A percentile compares a stretch with the other conserved stretches of the same genome.
These are phyloP conservation scores for Slavum lentiscoides DNA, from an alignment of 2,888 invertebrate genomes.

Conservation along the genomic window DNA sequence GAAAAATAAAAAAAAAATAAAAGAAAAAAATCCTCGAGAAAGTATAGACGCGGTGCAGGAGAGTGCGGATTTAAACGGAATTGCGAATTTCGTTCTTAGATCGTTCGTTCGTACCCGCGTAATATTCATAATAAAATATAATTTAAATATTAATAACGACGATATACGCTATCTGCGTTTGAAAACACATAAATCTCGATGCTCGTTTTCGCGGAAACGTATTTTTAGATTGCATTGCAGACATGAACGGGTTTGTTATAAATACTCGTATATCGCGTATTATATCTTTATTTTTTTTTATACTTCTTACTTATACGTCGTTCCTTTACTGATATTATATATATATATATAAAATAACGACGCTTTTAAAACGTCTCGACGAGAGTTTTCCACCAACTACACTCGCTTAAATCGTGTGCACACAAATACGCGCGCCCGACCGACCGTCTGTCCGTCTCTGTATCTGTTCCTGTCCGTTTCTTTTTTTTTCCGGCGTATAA, in stretches of 20 bases:
- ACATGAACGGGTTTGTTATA: slow-evolving; percentile 8
- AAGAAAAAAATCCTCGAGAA: background rate
- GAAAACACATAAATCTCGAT: slow-evolving; percentile 4
- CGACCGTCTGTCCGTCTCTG: no score
- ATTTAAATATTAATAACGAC: no score
- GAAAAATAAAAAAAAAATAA: background rate
- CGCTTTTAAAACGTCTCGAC: background rate
- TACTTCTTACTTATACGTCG: background rate
- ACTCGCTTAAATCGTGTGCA: background rate
- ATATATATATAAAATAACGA: background rate
- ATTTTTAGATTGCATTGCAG: background rate
- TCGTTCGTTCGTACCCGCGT: background rate
- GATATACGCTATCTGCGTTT: background rate
- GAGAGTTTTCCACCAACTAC: background rate
- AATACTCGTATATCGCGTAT: background rate
- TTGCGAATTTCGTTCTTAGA: slow-evolving; percentile 5
- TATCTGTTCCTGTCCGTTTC: no score
- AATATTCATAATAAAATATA: background rate
- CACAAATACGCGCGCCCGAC: background rate
- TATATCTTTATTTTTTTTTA: background rate
- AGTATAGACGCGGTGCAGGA: background rate
- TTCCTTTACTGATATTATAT: no score
- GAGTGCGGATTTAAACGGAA: slow-evolving; percentile 1
- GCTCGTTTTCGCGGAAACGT: slow-evolving; percentile 2
- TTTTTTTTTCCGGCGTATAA: no score